Base-by-base conservation (phyloP, 2,113 vertebrate genomes). In the Cavia aperea region DNA sequence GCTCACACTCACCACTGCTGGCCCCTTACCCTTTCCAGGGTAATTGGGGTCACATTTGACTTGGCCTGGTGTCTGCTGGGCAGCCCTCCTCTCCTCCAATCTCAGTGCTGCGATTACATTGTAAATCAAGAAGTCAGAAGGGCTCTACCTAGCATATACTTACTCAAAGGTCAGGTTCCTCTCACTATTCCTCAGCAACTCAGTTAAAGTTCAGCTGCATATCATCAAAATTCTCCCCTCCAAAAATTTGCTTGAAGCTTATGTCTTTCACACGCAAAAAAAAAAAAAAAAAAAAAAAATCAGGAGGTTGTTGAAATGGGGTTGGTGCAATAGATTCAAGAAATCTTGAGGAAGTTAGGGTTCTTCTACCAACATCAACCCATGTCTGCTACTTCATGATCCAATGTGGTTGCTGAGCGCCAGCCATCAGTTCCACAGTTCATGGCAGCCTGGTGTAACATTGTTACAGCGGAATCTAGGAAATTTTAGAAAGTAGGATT, bases 1-100 rank as follows among this genome's bases (percentile, higher is more conserved):
- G 9, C 21, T 63, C 0, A 0, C 5, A 15, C 26, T 43, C 15
- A 3, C 18, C 15, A 16, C 1, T 16, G 21, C 60, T 16, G 16
- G 1, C 0, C 7, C 0, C 39, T 70, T 29, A n/a, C 36, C 46
- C 12, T 19, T 16, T 36, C 4, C 0, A n/a, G 43, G 39, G 24
- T n/a, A 58, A n/a, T 26, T 31, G 7, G 26, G 9, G 4, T 33
- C 26, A 1, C 6, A 3, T 4, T 16, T 46, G 65, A 51, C 14
- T 29, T 0, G 15, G n/a, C 29, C 81, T 13, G 0, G 2, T 39
- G 4, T 87, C 23, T 1, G 79, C 86, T 58, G 36, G 14, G 29
- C 66, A 54, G 1, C 12, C 36, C 18, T 70, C 49, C 56, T 43
- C 19, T 75, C 63, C 56, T 63, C 78, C 68, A 24, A 1, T 4